phyloP scores from a whole-genome alignment of 1,140 invertebrate species.

The Matsumurasca onukii region DNA sequence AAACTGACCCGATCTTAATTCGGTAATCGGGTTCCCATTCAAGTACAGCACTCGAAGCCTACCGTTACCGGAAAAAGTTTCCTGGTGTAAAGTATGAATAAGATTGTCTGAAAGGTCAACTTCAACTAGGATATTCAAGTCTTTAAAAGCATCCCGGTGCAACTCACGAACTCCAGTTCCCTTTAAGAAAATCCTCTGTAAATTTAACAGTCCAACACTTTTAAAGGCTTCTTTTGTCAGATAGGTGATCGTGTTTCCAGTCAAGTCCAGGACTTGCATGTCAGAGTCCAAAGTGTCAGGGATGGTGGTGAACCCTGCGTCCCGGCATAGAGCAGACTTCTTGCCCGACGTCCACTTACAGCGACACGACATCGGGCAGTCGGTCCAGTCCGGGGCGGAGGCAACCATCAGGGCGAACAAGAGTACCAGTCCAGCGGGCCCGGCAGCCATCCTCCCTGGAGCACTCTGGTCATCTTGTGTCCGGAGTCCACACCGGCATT shows the following conservation, averaged over 20 bases:
- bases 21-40: slow-evolving; percentile 68
- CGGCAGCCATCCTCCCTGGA: slow-evolving; percentile 13
- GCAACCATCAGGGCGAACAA: slow-evolving; percentile 18
- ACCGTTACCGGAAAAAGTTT: slow-evolving; percentile 75
- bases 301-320: slow-evolving; percentile 70
- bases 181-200: slow-evolving; percentile 78
- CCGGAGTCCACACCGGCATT: slow-evolving; percentile 14
- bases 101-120: slow-evolving; percentile 79
- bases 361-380: slow-evolving; percentile 75
- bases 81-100: slow-evolving; percentile 62
- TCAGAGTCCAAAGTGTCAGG: slow-evolving; percentile 74
- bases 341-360: slow-evolving; percentile 90
- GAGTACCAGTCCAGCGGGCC: slow-evolving; percentile 24
- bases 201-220: slow-evolving; percentile 72
- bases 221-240: slow-evolving; percentile 80
- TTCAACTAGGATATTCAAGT: slow-evolving; percentile 84
- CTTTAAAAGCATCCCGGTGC: slow-evolving; percentile 79
- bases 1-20: slow-evolving; percentile 64
- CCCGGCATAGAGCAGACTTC: slow-evolving; percentile 79
- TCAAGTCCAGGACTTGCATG: slow-evolving; percentile 82
- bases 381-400: slow-evolving; percentile 67
- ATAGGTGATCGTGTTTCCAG: slow-evolving; percentile 72
- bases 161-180: slow-evolving; percentile 71
- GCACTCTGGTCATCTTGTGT: slow-evolving; percentile 24
- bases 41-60: slow-evolving; percentile 66